Evolutionary conservation across 2,113 vertebrate species (phyloP).

Genomic region (Lichenostomus cassidix): DNA sequence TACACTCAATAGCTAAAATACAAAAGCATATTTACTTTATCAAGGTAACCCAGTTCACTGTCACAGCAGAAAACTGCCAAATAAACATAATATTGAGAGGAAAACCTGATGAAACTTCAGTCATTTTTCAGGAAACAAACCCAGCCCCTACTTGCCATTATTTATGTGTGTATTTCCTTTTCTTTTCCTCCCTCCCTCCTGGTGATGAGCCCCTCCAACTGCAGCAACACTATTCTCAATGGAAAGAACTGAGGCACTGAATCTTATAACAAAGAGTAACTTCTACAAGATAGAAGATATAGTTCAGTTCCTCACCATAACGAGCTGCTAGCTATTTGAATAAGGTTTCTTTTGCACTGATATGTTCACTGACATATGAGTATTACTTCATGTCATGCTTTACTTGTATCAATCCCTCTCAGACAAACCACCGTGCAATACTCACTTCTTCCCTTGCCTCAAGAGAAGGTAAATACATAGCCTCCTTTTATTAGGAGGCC

Average conservation of each 20-base stretch:
- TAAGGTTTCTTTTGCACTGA: not conserved
- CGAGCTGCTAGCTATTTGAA: not conserved
- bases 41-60: not conserved
- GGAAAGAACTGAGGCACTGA: not conserved
- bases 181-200: rapidly evolving
- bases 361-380: not conserved
- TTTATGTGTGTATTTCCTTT: not conserved
- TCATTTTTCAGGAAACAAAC: not conserved
- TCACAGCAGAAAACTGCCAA: not conserved
- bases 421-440: not conserved
- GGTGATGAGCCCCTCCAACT: not conserved
- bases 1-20: not conserved
- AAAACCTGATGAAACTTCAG: not conserved
- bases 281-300: not conserved
- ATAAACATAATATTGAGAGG: not conserved
- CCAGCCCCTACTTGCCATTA: not conserved
- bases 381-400: not conserved
- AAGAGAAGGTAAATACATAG: not conserved
- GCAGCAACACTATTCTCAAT: not conserved
- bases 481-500: not conserved
- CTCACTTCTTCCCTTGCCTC: not conserved
- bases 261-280: not conserved
- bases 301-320: not conserved
- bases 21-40: not conserved
- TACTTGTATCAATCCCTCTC: not conserved